phyloP scores from a whole-genome alignment of 2,888 invertebrate species.

The Steromphala cineraria region DNA sequence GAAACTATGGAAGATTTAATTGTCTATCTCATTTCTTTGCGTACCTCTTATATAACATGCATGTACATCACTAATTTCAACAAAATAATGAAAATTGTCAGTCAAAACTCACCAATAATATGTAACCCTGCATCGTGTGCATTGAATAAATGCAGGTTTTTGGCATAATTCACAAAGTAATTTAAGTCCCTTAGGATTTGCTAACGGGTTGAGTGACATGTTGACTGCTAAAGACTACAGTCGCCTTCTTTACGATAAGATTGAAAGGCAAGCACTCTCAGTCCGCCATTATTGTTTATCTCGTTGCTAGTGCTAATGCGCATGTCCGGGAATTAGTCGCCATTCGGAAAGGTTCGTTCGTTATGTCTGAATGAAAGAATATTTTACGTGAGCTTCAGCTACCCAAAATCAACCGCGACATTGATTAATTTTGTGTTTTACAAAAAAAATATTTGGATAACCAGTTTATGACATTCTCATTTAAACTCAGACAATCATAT shows the following conservation, averaged over 20 bases:
- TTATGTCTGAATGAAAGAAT: no score
- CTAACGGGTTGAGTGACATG: conserved; percentile 74
- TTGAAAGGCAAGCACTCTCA: conserved; percentile 24
- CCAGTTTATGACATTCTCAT: no score
- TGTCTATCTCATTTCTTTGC: no score
- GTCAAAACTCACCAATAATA: conserved; percentile 73
- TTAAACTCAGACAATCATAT: no score
- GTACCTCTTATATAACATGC: no score
- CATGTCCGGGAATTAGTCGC: conserved; percentile 1
- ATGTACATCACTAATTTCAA: not conserved
- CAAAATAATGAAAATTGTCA: not conserved
- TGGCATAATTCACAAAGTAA: conserved; percentile 74
- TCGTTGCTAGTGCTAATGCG: conserved; percentile 51
- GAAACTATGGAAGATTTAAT: no score
- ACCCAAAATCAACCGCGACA: no score
- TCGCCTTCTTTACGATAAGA: not conserved
- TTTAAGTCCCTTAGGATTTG: conserved; percentile 74
- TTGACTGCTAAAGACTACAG: conserved; percentile 20
- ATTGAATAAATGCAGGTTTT: conserved; percentile 74
- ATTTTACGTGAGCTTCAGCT: no score
- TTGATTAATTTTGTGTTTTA: not conserved
- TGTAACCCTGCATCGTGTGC: conserved; percentile 73
- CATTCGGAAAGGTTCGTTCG: no score
- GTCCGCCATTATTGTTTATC: conserved; percentile 55
- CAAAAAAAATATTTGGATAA: no score